Evolutionary conservation across 2,113 vertebrate genomes (phyloP), one percentile per base, ranked within the genome.

Genomic region (Tetraodon nigroviridis): DNA sequence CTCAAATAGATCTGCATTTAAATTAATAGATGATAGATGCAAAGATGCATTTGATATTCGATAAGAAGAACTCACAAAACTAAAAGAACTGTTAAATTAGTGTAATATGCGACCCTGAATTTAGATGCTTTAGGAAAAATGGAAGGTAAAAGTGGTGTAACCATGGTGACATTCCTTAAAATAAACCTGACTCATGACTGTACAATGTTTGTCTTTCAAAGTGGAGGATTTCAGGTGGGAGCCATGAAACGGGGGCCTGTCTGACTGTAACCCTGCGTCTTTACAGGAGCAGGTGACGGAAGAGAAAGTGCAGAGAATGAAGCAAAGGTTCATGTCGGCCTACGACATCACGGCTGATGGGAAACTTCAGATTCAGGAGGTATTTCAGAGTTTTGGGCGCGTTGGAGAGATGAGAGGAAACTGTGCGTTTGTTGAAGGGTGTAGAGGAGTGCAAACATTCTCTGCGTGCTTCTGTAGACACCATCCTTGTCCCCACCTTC

Each of bases 321-420:
- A 98, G 79, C 72, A 93, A 66, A 86, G 89, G 32, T 92, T 96
- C 22, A 89, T 92, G 92, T 90, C 93, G 0, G 67, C 88, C 40
- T 93, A 92, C 0, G 72, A 92, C 7, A 69, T 87, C 57, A 91
- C 90, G 0, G 55, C 92, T 45, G 94, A 94, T 3, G 93, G 93
- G 41, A 91, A 63, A 22, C 79, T 97, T 42, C 90, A 90, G 79
- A 97, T 98, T 70, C 91, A 97, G 57, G 93, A 99, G 93, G 97
- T 98, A 79, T 15, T 14, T 7, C 8, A 16, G 44, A 16, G 32
- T 11, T 37, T 37, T 10, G 2, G 32, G 8, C 32, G 1, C 7
- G 32, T 37, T 12, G 8, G 11, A 37, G 32, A 27, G 24, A 27
- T 27, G 24, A 27, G 24, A 27, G 24, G 24, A 27, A 27, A 27